phyloP scores from a whole-genome alignment of 1,140 invertebrate species.

The Sipha flava region DNA sequence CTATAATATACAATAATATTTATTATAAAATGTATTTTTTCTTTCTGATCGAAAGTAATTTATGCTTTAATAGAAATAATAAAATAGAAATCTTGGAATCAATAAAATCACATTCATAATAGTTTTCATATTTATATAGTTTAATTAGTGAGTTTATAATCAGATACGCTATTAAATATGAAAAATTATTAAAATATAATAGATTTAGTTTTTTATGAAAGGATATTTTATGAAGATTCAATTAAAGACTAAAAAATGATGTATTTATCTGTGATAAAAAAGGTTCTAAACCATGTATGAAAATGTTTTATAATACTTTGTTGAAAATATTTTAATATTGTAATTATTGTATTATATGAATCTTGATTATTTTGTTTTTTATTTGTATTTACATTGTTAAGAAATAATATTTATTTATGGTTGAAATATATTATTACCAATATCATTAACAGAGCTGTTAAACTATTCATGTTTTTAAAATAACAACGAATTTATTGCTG shows the following conservation, averaged over 20 bases:
- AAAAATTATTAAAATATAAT: not conserved
- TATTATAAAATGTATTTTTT: too few species aligned
- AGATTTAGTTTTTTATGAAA: too few species aligned
- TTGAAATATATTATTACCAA: conserved; percentile 2
- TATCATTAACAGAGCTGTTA: not conserved
- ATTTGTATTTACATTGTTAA: conserved; percentile 17
- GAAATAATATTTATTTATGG: not conserved
- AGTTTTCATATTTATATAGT: too few species aligned
- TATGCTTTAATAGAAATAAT: too few species aligned
- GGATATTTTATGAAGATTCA: not conserved
- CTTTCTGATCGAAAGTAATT: too few species aligned
- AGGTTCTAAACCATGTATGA: not conserved
- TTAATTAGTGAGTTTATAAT: too few species aligned
- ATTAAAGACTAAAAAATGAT: not conserved
- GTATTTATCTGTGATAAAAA: conserved; percentile 26
- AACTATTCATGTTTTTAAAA: not conserved
- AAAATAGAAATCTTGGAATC: too few species aligned
- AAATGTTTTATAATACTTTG: not conserved
- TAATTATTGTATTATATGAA: not conserved
- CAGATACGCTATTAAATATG: not conserved
- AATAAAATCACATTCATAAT: too few species aligned
- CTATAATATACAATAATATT: too few species aligned
- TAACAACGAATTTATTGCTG: not conserved
- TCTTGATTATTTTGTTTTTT: not conserved
- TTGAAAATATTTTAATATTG: not conserved